Evolutionary conservation across 1,140 invertebrate species (phyloP).

Genomic region (Aricia agestis): DNA sequence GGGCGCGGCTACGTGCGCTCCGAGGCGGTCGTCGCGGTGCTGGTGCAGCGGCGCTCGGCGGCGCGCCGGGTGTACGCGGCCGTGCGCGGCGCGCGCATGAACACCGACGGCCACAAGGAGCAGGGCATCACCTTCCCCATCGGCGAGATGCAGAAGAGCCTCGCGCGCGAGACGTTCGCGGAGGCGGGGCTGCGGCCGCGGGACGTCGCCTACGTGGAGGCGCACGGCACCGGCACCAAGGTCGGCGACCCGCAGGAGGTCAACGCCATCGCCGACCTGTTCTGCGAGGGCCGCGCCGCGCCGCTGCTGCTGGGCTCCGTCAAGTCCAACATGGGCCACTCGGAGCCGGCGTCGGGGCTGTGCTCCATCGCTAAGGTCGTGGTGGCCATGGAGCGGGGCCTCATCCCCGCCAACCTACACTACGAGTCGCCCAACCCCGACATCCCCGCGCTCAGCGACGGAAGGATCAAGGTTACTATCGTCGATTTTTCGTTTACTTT

Average conservation of each 20-base stretch:
- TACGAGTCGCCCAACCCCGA: constrained; percentile 91
- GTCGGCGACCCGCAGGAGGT: constrained; percentile 97
- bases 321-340: constrained; percentile 99
- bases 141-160: constrained; percentile 88
- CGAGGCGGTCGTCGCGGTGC: constrained; percentile 89
- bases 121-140: constrained; percentile 95
- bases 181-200: constrained; percentile 89
- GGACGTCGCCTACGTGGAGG: constrained; percentile 93
- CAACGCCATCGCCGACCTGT: constrained; percentile 93
- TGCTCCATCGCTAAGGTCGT: constrained; percentile 94
- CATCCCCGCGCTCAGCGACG: constrained; percentile 91
- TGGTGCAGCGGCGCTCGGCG: constrained; percentile 85
- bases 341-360: constrained; percentile 94
- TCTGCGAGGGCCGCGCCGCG: constrained; percentile 88
- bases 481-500: too few relatives aligned
- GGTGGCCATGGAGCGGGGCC: constrained; percentile 91
- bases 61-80: constrained; percentile 91
- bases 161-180: constrained; percentile 91
- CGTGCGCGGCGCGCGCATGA: constrained; percentile 89
- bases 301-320: constrained; percentile 95
- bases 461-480: constrained; percentile 82
- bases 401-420: constrained; percentile 94
- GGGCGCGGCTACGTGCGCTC: constrained; percentile 95
- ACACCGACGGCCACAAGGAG: constrained; percentile 93
- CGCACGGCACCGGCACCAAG: constrained; percentile 97